Evolutionary conservation across 2,113 vertebrate species (phyloP).

Genomic region (Phoxinus phoxinus): DNA sequence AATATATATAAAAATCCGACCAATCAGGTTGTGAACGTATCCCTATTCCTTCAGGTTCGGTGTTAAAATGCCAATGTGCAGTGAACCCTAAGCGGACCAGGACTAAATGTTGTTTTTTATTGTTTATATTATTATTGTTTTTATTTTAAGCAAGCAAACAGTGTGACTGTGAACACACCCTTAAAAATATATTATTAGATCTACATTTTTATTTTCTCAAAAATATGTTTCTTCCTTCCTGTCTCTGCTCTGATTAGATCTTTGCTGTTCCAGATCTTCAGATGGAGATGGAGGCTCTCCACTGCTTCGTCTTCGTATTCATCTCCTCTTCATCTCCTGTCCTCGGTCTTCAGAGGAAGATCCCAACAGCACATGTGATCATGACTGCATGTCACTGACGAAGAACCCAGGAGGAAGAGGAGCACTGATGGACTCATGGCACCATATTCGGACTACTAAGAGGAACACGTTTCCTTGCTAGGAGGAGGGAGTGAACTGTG

Average conservation of each 20-base stretch:
- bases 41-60: too few species aligned
- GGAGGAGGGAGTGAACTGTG: slow-evolving; percentile 27
- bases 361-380: not conserved
- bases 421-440: slow-evolving; percentile 12
- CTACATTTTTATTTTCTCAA: too few species aligned
- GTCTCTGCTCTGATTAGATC: not conserved
- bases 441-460: not conserved
- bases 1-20: too few species aligned
- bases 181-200: too few species aligned
- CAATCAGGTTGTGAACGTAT: too few species aligned
- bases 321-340: not conserved
- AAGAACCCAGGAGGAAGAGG: not conserved
- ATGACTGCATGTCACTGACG: not conserved
- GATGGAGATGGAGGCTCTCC: slow-evolving; percentile 14
- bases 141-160: too few species aligned
- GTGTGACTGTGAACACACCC: too few species aligned
- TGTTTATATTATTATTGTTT: too few species aligned
- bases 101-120: too few species aligned
- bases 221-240: not conserved
- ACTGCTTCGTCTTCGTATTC: not conserved
- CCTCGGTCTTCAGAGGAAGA: not conserved
- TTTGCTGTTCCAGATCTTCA: slow-evolving; percentile 36
- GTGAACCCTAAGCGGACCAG: too few species aligned
- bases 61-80: too few species aligned
- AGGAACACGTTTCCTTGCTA: not conserved